These are phyloP conservation scores for Drosophila setosimentum DNA, from an alignment of 2,888 invertebrate genomes.

Conservation along the genomic window DNA sequence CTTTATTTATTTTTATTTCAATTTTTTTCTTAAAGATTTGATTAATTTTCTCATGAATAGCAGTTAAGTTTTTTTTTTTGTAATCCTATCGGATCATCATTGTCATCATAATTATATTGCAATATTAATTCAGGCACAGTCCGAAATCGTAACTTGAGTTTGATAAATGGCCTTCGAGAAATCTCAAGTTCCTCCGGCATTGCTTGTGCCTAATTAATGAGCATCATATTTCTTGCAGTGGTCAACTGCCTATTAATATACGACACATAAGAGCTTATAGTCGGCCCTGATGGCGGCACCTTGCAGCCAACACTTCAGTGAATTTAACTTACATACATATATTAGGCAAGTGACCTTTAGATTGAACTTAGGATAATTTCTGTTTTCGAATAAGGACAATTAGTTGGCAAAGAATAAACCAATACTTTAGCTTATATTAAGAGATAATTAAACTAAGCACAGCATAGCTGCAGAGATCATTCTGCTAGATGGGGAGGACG, in stretches of 20 bases:
- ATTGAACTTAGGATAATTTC: background rate
- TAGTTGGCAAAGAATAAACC: background rate
- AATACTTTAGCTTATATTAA: background rate
- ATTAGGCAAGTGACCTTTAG: background rate
- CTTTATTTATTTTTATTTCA: conserved; percentile 26
- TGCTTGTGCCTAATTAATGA: conserved; percentile 72
- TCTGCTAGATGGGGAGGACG: too few species aligned
- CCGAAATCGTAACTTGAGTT: conserved; percentile 45
- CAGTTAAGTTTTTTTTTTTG: conserved; percentile 50
- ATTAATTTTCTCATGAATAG: conserved; percentile 57
- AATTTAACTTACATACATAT: background rate
- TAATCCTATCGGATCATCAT: conserved; percentile 40
- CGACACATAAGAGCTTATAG: conserved; percentile 37
- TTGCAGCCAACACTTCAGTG: conserved; percentile 10
- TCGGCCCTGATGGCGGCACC: conserved; percentile 19
- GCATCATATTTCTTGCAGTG: conserved; percentile 48
- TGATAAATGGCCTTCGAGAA: conserved; percentile 63
- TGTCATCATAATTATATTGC: conserved; percentile 66
- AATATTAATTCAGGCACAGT: conserved; percentile 50
- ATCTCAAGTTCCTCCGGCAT: conserved; percentile 56
- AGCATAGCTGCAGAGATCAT: background rate
- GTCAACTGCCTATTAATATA: conserved; percentile 55
- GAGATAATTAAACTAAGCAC: background rate
- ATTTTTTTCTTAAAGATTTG: conserved; percentile 35
- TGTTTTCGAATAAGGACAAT: background rate